Base-by-base conservation (phyloP, 92 coral and sea anemone genomes). In the Galaxea fascicularis region DNA sequence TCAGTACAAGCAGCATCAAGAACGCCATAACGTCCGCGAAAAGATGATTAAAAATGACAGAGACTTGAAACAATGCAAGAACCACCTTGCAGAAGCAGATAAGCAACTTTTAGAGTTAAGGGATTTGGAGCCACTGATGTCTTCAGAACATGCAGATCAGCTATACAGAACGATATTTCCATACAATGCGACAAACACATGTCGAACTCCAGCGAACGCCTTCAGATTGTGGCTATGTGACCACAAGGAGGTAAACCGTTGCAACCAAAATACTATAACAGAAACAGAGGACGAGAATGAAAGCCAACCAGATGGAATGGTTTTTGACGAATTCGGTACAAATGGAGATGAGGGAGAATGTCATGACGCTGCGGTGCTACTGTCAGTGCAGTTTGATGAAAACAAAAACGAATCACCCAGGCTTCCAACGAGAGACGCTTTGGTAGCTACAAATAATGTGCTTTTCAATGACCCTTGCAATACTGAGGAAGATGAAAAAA, bases 81-180 rank as follows among this genome's bases (percentile, higher is more conserved):
- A 10, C 41, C 31, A 14, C 11, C 82, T 66, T 41, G 59, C 17
- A 54, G 54, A 77, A 29, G 64, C 79, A n/a, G 52, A 69, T 26
- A 3, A 0, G 0, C 8, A 15, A 20, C 66, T 53, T 10, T 54
- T 73, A 44, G 52, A 25, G 8, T 80, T 77, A 18, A 69, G 75
- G 0, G 84, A 73, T n/a, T 44, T 92, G 49, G 93, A 86, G 21
- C 29, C 77, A 3, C 15, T 90, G 8, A 25, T 89, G 30, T 56
- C 65, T 45, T 25, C 27, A 7, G 79, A 54, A 4, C 88, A 78
- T 24, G 29, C 65, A 10, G 74, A 85, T 1, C 92, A 89, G 68
- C 59, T 89, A 3, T 80, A 66, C 60, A 73, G 47, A 10, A 65
- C 80, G 22, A 63, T 4, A 1, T 81, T 69, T 10, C 85, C 85